A percentile compares a stretch with the other conserved stretches of the same genome.
Evolutionary conservation across 2,797 vertebrate genomes (phyloP).

Genomic region (Halcyon badia): DNA sequence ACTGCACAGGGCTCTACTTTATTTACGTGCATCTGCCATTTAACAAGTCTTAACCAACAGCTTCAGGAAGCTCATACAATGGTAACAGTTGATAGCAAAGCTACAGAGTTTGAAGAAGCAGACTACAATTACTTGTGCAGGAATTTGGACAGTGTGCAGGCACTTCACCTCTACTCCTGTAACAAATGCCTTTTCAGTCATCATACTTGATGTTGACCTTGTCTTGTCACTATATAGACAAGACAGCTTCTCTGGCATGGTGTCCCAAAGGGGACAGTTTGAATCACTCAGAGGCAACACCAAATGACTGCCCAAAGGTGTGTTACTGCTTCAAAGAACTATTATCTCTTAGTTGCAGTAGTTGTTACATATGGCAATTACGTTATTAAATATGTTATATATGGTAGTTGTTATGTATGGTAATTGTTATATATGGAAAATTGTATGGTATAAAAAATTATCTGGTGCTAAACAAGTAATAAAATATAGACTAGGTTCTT

Average conservation of each 20-base stretch:
- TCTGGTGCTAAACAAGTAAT: neutral
- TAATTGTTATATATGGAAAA: neutral
- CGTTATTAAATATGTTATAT: neutral
- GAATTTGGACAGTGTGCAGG: neutral
- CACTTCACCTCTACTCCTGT: neutral
- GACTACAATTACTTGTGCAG: neutral
- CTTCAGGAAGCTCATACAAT: neutral
- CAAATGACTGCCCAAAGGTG: neutral
- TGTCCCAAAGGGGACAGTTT: neutral
- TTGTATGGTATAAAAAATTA: neutral
- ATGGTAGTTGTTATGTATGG: neutral
- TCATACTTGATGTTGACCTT: neutral
- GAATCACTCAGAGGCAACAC: neutral
- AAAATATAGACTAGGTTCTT: neutral
- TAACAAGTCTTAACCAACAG: neutral
- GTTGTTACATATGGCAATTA: neutral
- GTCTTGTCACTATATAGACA: neutral
- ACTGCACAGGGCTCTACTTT: neutral
- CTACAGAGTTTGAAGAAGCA: neutral
- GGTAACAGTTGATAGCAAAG: neutral
- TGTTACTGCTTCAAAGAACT: neutral
- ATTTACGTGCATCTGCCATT: neutral
- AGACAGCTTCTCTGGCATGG: neutral
- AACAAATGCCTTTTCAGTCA: neutral
- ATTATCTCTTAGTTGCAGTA: neutral